These are phyloP conservation scores for Dioctria linearis DNA, from an alignment of 2,888 invertebrate species.

Conservation along the genomic window DNA sequence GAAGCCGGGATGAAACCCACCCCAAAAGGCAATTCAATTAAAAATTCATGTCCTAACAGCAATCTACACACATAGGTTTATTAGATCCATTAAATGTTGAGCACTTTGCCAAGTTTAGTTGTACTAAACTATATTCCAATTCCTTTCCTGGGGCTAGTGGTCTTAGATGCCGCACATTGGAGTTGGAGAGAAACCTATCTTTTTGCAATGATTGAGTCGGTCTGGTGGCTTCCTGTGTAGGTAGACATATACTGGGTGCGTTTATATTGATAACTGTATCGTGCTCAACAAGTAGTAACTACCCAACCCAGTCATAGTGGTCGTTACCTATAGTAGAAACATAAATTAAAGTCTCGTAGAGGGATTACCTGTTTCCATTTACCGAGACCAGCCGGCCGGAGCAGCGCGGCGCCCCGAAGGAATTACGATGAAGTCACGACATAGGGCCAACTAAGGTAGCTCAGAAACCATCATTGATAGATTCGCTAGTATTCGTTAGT, in stretches of 20 bases:
- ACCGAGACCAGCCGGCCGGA: not conserved
- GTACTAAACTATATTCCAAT: not conserved
- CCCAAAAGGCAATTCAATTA: slow-evolving; percentile 52
- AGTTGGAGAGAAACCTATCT: slow-evolving; percentile 2
- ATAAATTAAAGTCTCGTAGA: slow-evolving; percentile 49
- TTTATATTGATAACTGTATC: not conserved
- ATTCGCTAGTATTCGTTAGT: slow-evolving; percentile 25
- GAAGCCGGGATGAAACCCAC: slow-evolving; percentile 25
- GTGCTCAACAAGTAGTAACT: slow-evolving; percentile 44
- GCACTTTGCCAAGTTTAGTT: slow-evolving; percentile 32
- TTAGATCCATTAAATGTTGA: slow-evolving; percentile 33
- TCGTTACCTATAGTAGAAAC: slow-evolving; percentile 15
- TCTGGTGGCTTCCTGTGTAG: not conserved
- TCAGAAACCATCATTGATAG: slow-evolving; percentile 52
- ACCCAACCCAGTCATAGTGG: not conserved
- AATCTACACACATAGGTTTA: slow-evolving; percentile 42
- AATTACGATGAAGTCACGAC: slow-evolving; percentile 55
- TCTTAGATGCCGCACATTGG: slow-evolving; percentile 12
- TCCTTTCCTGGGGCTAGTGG: not conserved
- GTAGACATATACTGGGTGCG: not conserved
- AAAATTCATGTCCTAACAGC: slow-evolving; percentile 50
- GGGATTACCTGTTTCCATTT: slow-evolving; percentile 42
- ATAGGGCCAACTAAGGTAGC: slow-evolving; percentile 5
- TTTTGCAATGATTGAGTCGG: not conserved
- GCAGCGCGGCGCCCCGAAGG: not conserved